phyloP scores from a whole-genome alignment of 2,113 vertebrate species.

The Paedocypris sp. region DNA sequence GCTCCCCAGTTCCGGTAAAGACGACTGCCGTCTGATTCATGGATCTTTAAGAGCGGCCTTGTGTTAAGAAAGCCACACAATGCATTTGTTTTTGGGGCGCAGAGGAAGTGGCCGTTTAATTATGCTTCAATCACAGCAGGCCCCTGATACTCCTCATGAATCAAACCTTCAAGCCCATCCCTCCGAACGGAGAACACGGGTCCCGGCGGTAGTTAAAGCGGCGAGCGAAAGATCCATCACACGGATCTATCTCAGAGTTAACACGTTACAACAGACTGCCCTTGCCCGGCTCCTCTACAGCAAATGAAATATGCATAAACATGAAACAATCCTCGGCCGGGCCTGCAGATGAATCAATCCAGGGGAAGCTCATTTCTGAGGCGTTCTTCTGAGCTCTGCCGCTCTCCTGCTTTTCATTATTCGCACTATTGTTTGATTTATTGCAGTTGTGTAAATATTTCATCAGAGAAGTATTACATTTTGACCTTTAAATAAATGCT shows the following conservation, averaged over 20 bases:
- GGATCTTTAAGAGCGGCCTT: slow-evolving; percentile 10
- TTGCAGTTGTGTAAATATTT: slow-evolving; percentile 47
- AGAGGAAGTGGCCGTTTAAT: slow-evolving; percentile 27
- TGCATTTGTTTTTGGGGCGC: slow-evolving; percentile 24
- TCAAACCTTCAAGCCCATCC: slow-evolving; percentile 15
- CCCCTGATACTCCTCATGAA: slow-evolving; percentile 16
- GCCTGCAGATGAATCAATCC: slow-evolving; percentile 27
- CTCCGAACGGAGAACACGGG: neutral
- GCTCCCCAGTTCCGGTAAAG: no score
- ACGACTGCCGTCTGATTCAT: slow-evolving; percentile 9
- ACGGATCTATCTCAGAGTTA: slow-evolving; percentile 15
- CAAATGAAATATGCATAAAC: slow-evolving; percentile 36
- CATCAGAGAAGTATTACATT: slow-evolving; percentile 45
- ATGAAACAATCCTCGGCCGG: slow-evolving; percentile 21
- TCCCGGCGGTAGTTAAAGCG: slow-evolving; percentile 15
- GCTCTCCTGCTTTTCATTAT: slow-evolving; percentile 31
- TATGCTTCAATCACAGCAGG: slow-evolving; percentile 16
- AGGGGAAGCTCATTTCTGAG: neutral
- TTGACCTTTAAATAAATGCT: slow-evolving; percentile 45
- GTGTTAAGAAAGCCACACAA: slow-evolving; percentile 1
- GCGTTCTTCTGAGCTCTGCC: neutral
- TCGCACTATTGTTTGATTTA: slow-evolving; percentile 39
- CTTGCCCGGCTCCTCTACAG: neutral
- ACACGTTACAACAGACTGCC: slow-evolving; percentile 11
- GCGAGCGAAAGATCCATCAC: slow-evolving; percentile 19